These are phyloP conservation scores for Mactra quadrangularis DNA, from an alignment of 1,140 invertebrate species.

Conservation along the genomic window DNA sequence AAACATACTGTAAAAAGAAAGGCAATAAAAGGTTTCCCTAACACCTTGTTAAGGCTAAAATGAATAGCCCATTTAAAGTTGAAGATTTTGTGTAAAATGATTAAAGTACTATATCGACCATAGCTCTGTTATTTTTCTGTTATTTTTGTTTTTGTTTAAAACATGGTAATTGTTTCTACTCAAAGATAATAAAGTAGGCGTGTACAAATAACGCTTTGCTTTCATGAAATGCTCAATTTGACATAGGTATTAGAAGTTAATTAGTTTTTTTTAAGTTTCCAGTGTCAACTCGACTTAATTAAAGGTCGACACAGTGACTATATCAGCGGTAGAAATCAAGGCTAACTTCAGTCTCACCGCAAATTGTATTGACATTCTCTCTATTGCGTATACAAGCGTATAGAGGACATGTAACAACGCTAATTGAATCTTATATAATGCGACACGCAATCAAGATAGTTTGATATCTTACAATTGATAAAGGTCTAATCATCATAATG, in stretches of 20 bases:
- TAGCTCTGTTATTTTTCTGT: no score
- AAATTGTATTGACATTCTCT: background rate
- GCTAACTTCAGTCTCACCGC: background rate
- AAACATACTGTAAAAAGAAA: no score
- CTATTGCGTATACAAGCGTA: no score
- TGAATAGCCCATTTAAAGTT: no score
- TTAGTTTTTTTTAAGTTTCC: slow-evolving; percentile 2
- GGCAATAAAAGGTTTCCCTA: no score
- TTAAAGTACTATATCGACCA: no score
- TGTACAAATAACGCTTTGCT: background rate
- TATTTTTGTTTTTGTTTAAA: no score
- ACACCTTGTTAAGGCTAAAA: no score
- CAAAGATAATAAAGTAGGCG: background rate
- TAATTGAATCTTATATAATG: slow-evolving; percentile 34
- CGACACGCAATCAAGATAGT: background rate
- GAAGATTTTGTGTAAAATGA: no score
- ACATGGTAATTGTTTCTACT: no score
- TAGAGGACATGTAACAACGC: background rate
- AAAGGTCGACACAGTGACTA: slow-evolving; percentile 1
- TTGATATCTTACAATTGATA: background rate
- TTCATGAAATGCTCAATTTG: slow-evolving; percentile 3
- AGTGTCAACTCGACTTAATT: slow-evolving; percentile 30
- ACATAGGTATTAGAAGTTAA: background rate
- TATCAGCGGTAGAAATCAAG: background rate
- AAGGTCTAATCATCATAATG: background rate